Percentiles rank a stretch among this genome's conserved stretches.
phyloP scores from a whole-genome alignment of 2,113 vertebrate species.

The Campylomormyrus numenius region DNA sequence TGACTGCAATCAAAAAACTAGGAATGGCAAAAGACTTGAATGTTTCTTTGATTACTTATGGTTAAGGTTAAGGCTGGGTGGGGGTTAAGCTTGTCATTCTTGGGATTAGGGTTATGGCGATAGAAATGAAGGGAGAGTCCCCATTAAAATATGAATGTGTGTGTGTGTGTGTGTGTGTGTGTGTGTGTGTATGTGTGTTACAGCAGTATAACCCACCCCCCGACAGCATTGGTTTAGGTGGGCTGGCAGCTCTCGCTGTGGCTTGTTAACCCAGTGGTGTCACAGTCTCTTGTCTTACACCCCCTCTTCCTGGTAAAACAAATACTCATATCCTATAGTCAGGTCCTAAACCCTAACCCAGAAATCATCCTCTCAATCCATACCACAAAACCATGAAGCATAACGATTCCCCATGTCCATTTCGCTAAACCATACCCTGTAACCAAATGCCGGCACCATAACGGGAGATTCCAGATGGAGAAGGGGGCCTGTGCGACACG shows the following conservation, averaged over 20 bases:
- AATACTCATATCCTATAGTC: not conserved
- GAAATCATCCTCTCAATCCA: not conserved
- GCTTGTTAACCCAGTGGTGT: not conserved
- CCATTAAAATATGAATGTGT: not conserved
- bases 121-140: not conserved
- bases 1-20: not conserved
- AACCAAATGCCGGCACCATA: not conserved
- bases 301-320: not conserved
- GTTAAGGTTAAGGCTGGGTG: not conserved
- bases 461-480: not conserved
- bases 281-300: not conserved
- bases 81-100: not conserved
- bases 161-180: too few species aligned
- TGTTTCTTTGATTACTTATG: not conserved
- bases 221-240: not conserved
- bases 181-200: too few species aligned
- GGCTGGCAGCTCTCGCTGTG: not conserved
- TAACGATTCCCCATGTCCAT: not conserved
- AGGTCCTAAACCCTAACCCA: not conserved
- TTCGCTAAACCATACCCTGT: not conserved
- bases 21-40: not conserved
- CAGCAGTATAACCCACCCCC: not conserved
- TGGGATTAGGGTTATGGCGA: not conserved
- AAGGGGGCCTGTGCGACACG: not conserved
- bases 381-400: not conserved